phyloP scores from a whole-genome alignment of 1,140 invertebrate species.

The Trichogramma pretiosum region DNA sequence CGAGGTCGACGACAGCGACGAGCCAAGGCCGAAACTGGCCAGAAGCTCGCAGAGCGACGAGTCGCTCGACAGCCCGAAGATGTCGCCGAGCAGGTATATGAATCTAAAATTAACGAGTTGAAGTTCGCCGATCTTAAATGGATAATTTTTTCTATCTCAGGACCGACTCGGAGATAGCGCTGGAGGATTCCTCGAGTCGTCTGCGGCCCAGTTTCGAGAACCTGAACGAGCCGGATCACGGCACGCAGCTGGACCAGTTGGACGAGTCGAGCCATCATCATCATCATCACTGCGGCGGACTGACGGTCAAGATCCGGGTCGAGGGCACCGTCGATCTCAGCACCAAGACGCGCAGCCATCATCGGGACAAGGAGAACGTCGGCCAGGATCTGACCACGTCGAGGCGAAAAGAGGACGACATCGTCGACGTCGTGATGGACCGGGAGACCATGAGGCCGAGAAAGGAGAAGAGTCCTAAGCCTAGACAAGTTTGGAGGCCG shows the following conservation, averaged over 20 bases:
- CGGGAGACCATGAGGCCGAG: slow-evolving; percentile 29
- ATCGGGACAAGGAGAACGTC: slow-evolving; percentile 40
- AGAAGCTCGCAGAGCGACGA: slow-evolving; percentile 32
- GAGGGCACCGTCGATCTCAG: slow-evolving; percentile 40
- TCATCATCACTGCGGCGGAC: too few species aligned
- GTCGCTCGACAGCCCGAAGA: slow-evolving; percentile 34
- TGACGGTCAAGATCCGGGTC: slow-evolving; percentile 36
- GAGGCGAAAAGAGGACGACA: slow-evolving; percentile 34
- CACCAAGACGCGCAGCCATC: slow-evolving; percentile 28
- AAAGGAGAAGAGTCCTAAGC: slow-evolving; percentile 39
- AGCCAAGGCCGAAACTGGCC: slow-evolving; percentile 28
- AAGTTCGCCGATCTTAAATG: neutral
- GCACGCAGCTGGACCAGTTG: neutral
- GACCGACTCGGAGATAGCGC: slow-evolving; percentile 20
- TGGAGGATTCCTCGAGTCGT: slow-evolving; percentile 27
- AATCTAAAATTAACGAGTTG: neutral
- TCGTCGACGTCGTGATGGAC: slow-evolving; percentile 28
- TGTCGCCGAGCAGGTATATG: slow-evolving; percentile 24
- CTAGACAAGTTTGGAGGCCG: slow-evolving; percentile 43
- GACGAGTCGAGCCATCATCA: slow-evolving; percentile 15
- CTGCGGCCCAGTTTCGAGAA: slow-evolving; percentile 37
- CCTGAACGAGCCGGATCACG: slow-evolving; percentile 27
- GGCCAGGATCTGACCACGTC: slow-evolving; percentile 41
- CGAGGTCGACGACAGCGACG: slow-evolving; percentile 39
- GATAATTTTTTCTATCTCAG: slow-evolving; percentile 4